Percentiles rank a stretch among this genome's conserved stretches.
Conservation (phyloP, 1,140 invertebrate genomes). For the Drosophila tristis region DNA sequence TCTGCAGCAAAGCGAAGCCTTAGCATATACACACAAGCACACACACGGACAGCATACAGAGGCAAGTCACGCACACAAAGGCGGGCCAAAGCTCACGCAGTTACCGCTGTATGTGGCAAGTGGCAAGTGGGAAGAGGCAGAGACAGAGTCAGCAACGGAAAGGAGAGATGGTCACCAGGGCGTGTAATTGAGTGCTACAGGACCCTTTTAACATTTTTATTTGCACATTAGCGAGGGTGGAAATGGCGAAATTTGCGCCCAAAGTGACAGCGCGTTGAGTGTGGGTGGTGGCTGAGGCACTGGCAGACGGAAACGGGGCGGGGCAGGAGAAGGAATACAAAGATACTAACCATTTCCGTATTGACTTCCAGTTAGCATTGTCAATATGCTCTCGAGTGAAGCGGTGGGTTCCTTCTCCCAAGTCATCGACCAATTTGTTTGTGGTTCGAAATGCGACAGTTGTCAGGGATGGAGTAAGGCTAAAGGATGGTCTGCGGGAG, state of each 20-base stretch:
- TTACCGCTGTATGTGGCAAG: background rate
- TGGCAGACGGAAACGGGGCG: background rate
- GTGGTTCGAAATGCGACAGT: slow-evolving; percentile 74
- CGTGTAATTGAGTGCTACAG: slow-evolving; percentile 84
- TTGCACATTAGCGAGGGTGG: slow-evolving; percentile 84
- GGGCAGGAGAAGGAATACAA: slow-evolving; percentile 4
- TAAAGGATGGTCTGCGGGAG: background rate
- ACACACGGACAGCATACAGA: slow-evolving; percentile 20
- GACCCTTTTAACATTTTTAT: slow-evolving; percentile 84
- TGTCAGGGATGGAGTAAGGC: slow-evolving; percentile 24
- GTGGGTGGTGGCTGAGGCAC: slow-evolving; percentile 46
- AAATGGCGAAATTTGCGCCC: slow-evolving; percentile 81
- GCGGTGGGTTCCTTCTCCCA: slow-evolving; percentile 44
- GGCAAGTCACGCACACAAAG: slow-evolving; percentile 68
- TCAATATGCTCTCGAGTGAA: slow-evolving; percentile 68
- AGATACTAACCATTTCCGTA: slow-evolving; percentile 43
- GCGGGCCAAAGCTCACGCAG: slow-evolving; percentile 34
- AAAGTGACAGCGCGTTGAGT: slow-evolving; percentile 81
- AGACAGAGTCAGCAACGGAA: background rate
- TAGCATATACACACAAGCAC: slow-evolving; percentile 27
- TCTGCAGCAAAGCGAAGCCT: slow-evolving; percentile 57
- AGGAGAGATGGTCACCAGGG: slow-evolving; percentile 83
- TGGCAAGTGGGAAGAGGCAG: background rate
- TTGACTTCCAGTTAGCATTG: slow-evolving; percentile 67
- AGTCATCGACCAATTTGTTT: slow-evolving; percentile 81